Percentiles rank a stretch among this genome's conserved stretches.
Evolutionary conservation across 2,888 invertebrate species (phyloP).

Genomic region (Gibbula magus): DNA sequence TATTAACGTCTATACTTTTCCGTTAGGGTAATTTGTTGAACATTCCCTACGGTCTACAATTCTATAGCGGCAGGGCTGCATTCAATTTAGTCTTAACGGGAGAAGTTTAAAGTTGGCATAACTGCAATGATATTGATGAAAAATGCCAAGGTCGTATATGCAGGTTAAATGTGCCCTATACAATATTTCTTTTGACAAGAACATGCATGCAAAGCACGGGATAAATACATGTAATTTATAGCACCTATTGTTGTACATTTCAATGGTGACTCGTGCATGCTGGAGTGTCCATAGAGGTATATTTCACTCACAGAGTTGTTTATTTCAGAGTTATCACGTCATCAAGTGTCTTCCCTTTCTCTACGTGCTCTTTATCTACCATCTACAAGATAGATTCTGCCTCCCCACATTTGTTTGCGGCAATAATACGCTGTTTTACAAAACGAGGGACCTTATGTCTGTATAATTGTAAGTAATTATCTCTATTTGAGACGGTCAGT

Average conservation of each 20-base stretch:
- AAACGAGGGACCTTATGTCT: background rate
- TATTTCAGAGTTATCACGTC: background rate
- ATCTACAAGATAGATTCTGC: background rate
- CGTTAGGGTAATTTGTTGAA: background rate
- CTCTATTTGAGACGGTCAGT: background rate
- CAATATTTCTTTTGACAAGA: background rate
- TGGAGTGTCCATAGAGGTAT: background rate
- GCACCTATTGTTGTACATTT: background rate
- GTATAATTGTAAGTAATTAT: constrained; percentile 5
- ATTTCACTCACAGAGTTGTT: background rate
- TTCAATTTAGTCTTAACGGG: background rate
- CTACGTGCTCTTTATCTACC: background rate
- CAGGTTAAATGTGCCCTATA: background rate
- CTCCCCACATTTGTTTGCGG: background rate
- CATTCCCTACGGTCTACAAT: background rate
- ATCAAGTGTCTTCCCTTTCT: background rate
- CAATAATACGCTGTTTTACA: background rate
- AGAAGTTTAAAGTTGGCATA: background rate
- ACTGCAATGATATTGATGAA: background rate
- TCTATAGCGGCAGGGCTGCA: background rate
- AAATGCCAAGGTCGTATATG: background rate
- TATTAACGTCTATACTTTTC: background rate
- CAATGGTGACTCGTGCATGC: background rate
- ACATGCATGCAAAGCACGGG: background rate
- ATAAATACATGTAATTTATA: background rate